Evolutionary conservation across 1,140 invertebrate genomes (phyloP), one percentile per base, ranked within the genome.

Genomic region (Tetramorium simillimum): DNA sequence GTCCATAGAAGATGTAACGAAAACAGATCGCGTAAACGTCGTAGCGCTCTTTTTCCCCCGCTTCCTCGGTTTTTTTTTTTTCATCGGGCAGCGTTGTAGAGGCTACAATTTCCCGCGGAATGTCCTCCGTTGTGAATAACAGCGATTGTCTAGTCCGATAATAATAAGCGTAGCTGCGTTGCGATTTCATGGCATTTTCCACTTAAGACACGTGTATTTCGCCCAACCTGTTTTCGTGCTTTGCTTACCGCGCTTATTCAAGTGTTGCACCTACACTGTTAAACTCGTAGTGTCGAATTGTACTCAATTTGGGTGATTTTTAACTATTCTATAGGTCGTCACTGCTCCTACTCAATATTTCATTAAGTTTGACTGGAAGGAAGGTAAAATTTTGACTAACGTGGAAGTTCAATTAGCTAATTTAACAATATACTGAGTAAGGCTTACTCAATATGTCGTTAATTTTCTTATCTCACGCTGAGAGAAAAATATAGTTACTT

Each of bases 1-100:
- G 67, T 73, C 51, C 80, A 46, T 33, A 18, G 16, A 65, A 78
- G 24, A 78, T 21, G 10, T 78, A 78, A 78, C 60, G 76, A 78
- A 78, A 78, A 78, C 60, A 21, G 58, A 78, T 78, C 76, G 28
- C 24, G 12, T 33, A n/a, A 33, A 33, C 33, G 33, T 33, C 3
- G 33, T 33, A 33, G 0, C 40, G 21, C 53, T n/a, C 1, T 18
- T 5, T 28, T 12, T 43, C 16, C 4, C 4, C 18, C n/a, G n/a
- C 4, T 14, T 3, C 3, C 3, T 40, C 24, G 46, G 16, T 14
- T 14, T 14, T 53, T 65, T 14, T 14, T 14, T 53, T 65, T 43
- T 16, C 3, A 28, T 67, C 16, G 7, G 21, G 10, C 21, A 37
- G 21, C 3, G 16, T 70, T 5, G 7, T 33, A 16, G 33, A 33